phyloP scores from a whole-genome alignment of 2,888 invertebrate species.

The Criorhina ranunculi region DNA sequence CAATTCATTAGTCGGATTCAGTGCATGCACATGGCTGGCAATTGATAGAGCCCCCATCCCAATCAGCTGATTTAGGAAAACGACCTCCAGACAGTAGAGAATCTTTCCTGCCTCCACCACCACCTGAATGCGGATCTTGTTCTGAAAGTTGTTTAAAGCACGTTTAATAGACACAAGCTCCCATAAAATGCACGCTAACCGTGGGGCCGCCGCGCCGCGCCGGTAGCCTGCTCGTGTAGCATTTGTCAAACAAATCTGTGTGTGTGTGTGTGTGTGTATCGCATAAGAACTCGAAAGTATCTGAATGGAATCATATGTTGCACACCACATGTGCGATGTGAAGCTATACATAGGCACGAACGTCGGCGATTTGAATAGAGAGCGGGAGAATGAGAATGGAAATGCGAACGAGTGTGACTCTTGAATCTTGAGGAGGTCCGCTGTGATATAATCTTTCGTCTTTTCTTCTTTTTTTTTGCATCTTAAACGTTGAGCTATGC shows the following conservation, averaged over 20 bases:
- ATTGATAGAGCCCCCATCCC: not conserved
- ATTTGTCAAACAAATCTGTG: too few species aligned
- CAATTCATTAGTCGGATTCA: not conserved
- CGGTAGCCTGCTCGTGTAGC: not conserved
- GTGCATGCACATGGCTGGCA: not conserved
- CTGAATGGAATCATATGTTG: conserved; percentile 2
- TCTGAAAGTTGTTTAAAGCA: not conserved
- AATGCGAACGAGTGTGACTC: not conserved
- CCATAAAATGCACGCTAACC: too few species aligned
- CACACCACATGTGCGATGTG: not conserved
- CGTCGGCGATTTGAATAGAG: not conserved
- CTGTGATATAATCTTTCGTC: conserved; percentile 8
- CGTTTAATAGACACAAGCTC: not conserved
- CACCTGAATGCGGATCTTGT: not conserved
- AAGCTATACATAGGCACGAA: conserved; percentile 2
- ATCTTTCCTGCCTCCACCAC: not conserved
- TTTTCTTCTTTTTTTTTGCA: not conserved
- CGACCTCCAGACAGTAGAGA: not conserved
- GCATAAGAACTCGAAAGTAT: not conserved
- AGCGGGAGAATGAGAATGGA: not conserved
- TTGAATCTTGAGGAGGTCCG: not conserved
- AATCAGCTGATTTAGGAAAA: conserved; percentile 6
- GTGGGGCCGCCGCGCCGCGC: too few species aligned
- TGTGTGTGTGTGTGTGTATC: too few species aligned
- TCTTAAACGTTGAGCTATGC: not conserved